phyloP scores from a whole-genome alignment of 2,888 invertebrate genomes.

The Enchytraeus crypticus region DNA sequence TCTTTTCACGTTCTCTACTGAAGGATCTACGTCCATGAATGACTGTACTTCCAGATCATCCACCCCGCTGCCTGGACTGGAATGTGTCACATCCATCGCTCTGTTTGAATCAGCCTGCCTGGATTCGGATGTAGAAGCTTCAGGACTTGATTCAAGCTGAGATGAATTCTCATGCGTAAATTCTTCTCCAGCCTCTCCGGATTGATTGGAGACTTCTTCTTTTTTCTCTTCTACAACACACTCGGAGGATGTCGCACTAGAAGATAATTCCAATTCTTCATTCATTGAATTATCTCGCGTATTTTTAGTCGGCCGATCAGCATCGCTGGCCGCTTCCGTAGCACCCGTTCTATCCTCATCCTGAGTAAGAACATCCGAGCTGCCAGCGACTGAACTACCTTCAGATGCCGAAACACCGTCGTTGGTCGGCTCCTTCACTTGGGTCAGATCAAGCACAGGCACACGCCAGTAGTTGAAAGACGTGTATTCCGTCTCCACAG shows the following conservation, averaged over 20 bases:
- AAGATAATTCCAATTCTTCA: background rate
- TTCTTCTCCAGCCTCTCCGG: background rate
- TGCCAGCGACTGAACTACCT: background rate
- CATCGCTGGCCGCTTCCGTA: background rate
- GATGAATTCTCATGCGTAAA: background rate
- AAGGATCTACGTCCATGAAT: background rate
- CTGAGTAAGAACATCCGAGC: background rate
- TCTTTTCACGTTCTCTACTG: background rate
- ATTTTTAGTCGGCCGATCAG: background rate
- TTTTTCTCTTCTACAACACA: no score
- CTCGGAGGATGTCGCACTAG: background rate
- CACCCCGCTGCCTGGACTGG: background rate
- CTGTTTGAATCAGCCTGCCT: no score
- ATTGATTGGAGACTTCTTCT: background rate
- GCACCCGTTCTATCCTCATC: background rate
- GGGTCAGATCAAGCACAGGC: background rate
- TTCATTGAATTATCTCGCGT: no score
- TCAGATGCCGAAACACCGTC: background rate
- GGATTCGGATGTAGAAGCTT: background rate
- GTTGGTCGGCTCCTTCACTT: no score
- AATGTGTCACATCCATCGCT: background rate
- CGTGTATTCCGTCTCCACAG: background rate
- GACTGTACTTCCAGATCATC: background rate
- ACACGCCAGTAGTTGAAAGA: conserved; percentile 4
- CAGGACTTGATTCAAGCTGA: background rate